Evolutionary conservation across 2,113 vertebrate species (phyloP), one percentile per base, ranked within the genome.

Genomic region (Puntigrus tetrazona): DNA sequence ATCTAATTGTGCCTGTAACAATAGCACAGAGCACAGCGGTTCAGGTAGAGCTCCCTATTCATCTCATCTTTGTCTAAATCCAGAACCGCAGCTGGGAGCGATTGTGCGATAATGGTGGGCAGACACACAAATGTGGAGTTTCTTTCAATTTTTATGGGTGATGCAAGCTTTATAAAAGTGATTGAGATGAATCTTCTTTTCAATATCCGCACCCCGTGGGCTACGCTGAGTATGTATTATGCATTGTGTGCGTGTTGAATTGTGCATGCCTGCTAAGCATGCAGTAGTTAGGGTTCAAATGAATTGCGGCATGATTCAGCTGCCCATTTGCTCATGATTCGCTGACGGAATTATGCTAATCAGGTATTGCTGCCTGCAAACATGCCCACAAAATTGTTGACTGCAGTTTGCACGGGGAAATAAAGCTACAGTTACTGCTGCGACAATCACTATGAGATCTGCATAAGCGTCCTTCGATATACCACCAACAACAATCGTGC

Each of bases 51-150:
- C 70, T 81, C 27, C 38, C 13, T 80, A 80, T 45, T 38, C 38
- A 79, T 55, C 25, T 80, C 13, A 27, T 59, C 55, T 36, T 83
- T 78, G 55, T 45, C 65, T 83, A 76, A 82, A 83, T 78, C 63
- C 34, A 36, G 47, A 13, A 29, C 63, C 34, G 31, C 63, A 78
- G 81, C 81, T 83, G 85, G 41, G 67, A 74, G 36, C 43, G 43
- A 82, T 69, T 82, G 85, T 82, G 84, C 90, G 82, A 85, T 47
- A 86, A 67, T 70, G 31, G 80, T 70, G 67, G 67, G 34, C 65
- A 22, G 65, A 20, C 10, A 9, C 22, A 38, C 67, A 38, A 70
- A 38, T n/a, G 63, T 67, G 9, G 18, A 70, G 67, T 38, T 70
- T 70, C 10, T 70, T 38, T 70, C 3, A 70, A 38, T 38, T 70